Evolutionary conservation across 2,888 invertebrate species (phyloP).

Genomic region (Coelinius sp.): DNA sequence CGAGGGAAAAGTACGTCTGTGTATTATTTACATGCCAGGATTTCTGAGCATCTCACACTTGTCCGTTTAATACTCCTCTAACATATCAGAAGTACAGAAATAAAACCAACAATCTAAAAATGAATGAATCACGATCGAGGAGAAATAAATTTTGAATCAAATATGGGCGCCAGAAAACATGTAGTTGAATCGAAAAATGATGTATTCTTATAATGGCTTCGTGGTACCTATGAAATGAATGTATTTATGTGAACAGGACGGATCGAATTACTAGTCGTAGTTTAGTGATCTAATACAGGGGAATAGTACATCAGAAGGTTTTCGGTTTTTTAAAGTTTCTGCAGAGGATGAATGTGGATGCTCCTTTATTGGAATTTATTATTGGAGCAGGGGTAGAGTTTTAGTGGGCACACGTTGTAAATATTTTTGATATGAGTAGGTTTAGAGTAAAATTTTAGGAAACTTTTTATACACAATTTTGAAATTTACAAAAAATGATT

Average conservation of each 20-base stretch:
- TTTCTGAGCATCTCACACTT: constrained; percentile 9
- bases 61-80: neutral
- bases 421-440: no score
- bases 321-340: neutral
- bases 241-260: constrained; percentile 5
- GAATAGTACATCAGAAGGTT: neutral
- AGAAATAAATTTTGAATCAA: neutral
- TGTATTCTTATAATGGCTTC: neutral
- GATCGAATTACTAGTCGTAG: constrained; percentile 8
- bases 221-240: neutral
- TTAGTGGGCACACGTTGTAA: no score
- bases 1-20: neutral
- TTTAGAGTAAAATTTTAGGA: no score
- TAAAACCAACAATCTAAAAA: neutral
- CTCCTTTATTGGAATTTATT: neutral
- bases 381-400: neutral
- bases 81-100: no score
- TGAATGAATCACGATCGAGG: neutral
- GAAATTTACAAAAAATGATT: no score
- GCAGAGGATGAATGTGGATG: neutral
- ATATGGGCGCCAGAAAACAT: no score
- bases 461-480: no score
- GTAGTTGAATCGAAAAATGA: neutral
- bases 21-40: constrained; percentile 17
- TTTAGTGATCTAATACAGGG: neutral